A percentile compares a stretch with the other conserved stretches of the same genome.
Evolutionary conservation across 2,113 vertebrate genomes (phyloP).

Genomic region (Acanthisitta chloris): DNA sequence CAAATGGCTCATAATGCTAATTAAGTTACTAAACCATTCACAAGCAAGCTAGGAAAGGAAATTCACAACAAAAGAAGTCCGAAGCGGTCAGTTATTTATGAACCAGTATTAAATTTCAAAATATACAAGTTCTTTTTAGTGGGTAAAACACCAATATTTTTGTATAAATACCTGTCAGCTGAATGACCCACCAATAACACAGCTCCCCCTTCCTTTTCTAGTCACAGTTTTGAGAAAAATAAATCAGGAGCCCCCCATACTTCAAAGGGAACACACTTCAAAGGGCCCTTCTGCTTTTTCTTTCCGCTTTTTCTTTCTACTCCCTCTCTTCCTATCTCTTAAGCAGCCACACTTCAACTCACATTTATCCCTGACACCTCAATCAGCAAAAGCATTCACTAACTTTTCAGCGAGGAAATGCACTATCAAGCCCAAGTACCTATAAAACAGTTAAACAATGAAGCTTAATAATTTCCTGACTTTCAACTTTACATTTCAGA

Average conservation of each 20-base stretch:
- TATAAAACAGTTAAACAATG: neutral
- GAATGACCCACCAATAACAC: neutral
- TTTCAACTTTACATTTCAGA: neutral
- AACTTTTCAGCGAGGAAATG: neutral
- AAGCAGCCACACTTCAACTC: slow-evolving; percentile 1
- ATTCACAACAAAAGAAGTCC: neutral
- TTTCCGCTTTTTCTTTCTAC: neutral
- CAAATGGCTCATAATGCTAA: neutral
- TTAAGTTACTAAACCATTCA: neutral
- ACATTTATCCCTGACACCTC: slow-evolving; percentile 10
- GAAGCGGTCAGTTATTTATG: neutral
- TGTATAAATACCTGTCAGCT: neutral
- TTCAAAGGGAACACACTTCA: slow-evolving; percentile 52
- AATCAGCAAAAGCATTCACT: neutral
- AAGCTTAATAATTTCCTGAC: slow-evolving; percentile 4
- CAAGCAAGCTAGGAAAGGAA: neutral
- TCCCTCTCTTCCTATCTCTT: slow-evolving; percentile 26
- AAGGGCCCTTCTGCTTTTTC: neutral
- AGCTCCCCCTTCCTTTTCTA: neutral
- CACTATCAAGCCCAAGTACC: neutral
- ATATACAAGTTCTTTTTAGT: neutral
- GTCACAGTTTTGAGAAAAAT: slow-evolving; percentile 22
- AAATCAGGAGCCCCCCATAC: neutral
- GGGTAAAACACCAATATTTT: neutral
- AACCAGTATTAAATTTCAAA: neutral